phyloP scores from a whole-genome alignment of 2,888 invertebrate genomes.

The Synergus umbraculus region DNA sequence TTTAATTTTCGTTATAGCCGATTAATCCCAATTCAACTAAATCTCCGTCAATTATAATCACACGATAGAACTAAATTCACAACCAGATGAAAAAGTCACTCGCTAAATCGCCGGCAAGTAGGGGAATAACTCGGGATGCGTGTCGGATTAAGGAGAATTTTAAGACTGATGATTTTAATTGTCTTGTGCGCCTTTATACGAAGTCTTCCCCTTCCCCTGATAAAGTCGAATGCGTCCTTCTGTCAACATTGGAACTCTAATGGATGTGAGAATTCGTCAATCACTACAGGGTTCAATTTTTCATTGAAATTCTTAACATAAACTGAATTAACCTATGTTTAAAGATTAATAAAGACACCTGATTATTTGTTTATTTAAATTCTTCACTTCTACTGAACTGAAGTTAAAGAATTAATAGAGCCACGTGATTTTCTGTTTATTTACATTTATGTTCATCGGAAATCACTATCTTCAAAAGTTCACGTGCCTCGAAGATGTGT shows the following conservation, averaged over 20 bases:
- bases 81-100: not conserved
- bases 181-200: slow-evolving; percentile 73
- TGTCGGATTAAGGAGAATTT: slow-evolving; percentile 61
- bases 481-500: not conserved
- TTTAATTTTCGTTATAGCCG: not conserved
- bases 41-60: not conserved
- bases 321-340: not conserved
- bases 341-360: not conserved
- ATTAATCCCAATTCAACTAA: not conserved
- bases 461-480: not conserved
- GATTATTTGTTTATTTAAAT: not conserved
- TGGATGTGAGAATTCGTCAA: slow-evolving; percentile 31
- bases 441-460: not conserved
- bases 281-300: slow-evolving; percentile 4
- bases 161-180: slow-evolving; percentile 75
- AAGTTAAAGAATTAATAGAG: not conserved
- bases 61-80: not conserved
- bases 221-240: not conserved
- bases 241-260: slow-evolving; percentile 45
- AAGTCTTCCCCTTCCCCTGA: slow-evolving; percentile 61
- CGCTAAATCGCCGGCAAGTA: not conserved
- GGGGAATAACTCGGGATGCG: slow-evolving; percentile 24
- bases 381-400: not conserved
- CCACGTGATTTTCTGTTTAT: not conserved
- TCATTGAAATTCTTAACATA: not conserved